phyloP scores from a whole-genome alignment of 2,113 vertebrate species.

The Mesocricetus auratus region DNA sequence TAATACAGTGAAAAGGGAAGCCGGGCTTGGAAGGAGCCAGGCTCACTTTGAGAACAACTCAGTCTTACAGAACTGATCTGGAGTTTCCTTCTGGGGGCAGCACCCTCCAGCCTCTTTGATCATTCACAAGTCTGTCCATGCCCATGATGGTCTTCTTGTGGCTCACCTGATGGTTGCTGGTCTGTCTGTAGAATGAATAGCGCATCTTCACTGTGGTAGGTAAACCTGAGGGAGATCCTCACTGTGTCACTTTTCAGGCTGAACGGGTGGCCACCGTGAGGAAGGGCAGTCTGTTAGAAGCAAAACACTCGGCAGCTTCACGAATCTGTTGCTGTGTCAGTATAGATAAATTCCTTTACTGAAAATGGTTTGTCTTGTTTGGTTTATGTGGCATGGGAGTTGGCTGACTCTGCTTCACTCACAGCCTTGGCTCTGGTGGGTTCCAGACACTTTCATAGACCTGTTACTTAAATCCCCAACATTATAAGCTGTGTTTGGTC shows the following conservation, averaged over 20 bases:
- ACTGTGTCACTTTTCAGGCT: too few relatives aligned
- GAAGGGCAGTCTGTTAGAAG: not conserved
- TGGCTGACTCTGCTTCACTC: not conserved
- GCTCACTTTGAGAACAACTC: not conserved
- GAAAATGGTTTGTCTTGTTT: not conserved
- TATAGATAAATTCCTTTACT: not conserved
- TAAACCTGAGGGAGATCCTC: not conserved
- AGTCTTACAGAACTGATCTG: not conserved
- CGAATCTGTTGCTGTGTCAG: not conserved
- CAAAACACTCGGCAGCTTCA: not conserved
- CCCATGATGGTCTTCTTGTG: not conserved
- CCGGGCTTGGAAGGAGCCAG: not conserved
- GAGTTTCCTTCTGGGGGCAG: not conserved
- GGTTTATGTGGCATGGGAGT: not conserved
- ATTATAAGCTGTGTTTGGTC: not conserved
- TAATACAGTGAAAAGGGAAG: not conserved
- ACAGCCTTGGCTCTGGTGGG: too few relatives aligned
- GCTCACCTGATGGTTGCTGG: not conserved
- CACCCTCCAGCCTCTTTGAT: not conserved
- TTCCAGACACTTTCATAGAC: not conserved
- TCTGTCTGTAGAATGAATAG: not conserved
- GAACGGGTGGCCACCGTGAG: not conserved
- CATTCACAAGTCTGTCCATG: not conserved
- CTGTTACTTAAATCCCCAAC: not conserved
- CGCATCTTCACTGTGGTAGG: not conserved